phyloP scores from a whole-genome alignment of 2,888 invertebrate genomes.

The Mellilla xanthometata region DNA sequence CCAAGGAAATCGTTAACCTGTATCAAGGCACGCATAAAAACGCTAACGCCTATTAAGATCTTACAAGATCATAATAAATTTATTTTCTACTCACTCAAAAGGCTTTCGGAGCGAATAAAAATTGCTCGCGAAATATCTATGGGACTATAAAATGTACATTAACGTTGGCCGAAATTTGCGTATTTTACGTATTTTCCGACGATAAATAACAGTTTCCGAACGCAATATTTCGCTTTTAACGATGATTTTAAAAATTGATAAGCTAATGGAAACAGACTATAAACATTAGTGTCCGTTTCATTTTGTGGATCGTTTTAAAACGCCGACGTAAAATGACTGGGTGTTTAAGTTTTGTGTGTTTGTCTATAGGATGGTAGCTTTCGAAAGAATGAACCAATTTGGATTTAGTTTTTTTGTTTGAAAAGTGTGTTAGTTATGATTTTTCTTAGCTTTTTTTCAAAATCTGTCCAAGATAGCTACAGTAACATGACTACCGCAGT shows the following conservation, averaged over 20 bases:
- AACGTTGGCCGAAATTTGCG: conserved; percentile 29
- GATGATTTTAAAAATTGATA: conserved; percentile 35
- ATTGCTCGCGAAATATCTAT: conserved; percentile 26
- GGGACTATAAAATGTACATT: conserved; percentile 31
- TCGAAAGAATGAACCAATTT: too few relatives aligned
- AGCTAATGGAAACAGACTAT: conserved; percentile 31
- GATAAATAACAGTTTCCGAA: conserved; percentile 35
- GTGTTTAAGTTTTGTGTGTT: too few relatives aligned
- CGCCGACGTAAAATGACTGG: too few relatives aligned
- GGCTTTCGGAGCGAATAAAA: conserved; percentile 23
- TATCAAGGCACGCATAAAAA: conserved; percentile 4
- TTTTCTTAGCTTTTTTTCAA: too few relatives aligned
- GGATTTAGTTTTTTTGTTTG: too few relatives aligned
- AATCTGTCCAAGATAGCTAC: too few relatives aligned
- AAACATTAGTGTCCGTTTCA: conserved; percentile 14
- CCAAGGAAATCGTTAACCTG: neutral
- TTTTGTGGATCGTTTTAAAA: conserved; percentile 3
- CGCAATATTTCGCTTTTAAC: conserved; percentile 33
- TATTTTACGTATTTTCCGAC: conserved; percentile 26
- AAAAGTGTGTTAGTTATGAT: too few relatives aligned
- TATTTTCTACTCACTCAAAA: conserved; percentile 18
- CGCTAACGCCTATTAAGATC: conserved; percentile 4
- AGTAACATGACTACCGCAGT: too few relatives aligned
- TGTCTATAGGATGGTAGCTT: too few relatives aligned
- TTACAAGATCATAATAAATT: conserved; percentile 22